Evolutionary conservation across 2,797 vertebrate species (phyloP).

Genomic region (Sebastolobus altivelis): DNA sequence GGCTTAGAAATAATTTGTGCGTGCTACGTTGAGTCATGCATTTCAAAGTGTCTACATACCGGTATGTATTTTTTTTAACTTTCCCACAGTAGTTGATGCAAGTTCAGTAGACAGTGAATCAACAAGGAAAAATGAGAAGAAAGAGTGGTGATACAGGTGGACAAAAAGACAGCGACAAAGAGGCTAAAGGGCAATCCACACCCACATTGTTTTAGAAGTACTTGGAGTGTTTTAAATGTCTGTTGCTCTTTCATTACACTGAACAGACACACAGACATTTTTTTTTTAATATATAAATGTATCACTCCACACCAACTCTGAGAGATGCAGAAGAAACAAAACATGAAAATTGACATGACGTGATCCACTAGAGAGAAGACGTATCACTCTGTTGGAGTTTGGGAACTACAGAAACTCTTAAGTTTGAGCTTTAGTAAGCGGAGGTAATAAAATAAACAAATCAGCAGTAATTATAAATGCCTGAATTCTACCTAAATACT

Average conservation of each 20-base stretch:
- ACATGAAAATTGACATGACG: not conserved
- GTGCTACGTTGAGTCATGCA: not conserved
- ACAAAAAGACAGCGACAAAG: slow-evolving; percentile 13
- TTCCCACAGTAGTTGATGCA: not conserved
- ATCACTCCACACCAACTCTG: not conserved
- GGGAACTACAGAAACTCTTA: not conserved
- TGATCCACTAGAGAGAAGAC: not conserved
- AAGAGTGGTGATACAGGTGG: not conserved
- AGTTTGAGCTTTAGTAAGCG: not conserved
- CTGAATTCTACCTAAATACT: not conserved
- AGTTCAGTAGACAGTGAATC: not conserved
- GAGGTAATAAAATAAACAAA: not conserved
- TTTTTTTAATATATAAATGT: not conserved
- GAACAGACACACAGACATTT: not conserved
- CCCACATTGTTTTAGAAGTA: slow-evolving; percentile 18
- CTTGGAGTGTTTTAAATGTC: not conserved
- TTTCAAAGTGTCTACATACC: slow-evolving; percentile 1
- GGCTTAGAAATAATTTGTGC: not conserved
- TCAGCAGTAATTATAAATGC: not conserved
- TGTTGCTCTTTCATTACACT: not conserved
- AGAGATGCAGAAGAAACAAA: not conserved
- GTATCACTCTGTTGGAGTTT: not conserved
- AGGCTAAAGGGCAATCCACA: slow-evolving; percentile 5
- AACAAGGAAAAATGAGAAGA: not conserved
- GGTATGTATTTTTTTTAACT: not conserved